These are phyloP conservation scores for Atherinosoma microstoma DNA, from an alignment of 2,797 vertebrate species.

Conservation along the genomic window DNA sequence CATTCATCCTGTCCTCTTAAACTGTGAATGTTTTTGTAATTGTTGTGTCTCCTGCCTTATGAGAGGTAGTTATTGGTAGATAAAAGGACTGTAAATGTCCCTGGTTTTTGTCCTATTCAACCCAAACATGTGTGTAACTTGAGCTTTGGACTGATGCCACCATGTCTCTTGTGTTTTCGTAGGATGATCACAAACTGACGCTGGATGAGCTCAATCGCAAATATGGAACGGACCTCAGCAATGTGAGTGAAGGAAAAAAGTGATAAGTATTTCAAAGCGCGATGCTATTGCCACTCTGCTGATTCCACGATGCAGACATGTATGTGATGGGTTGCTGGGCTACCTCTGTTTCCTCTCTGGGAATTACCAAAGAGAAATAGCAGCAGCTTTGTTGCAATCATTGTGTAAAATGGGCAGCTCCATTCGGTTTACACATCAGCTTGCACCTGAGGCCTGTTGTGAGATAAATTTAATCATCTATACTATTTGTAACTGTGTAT, in stretches of 20 bases:
- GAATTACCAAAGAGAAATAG: no score
- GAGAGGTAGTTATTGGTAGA: slow-evolving; percentile 23
- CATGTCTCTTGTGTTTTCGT: slow-evolving; percentile 43
- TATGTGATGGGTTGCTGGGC: no score
- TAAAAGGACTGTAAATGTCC: slow-evolving; percentile 59
- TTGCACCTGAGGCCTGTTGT: no score
- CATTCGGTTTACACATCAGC: no score
- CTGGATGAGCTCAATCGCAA: slow-evolving; percentile 95
- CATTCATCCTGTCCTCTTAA: neutral
- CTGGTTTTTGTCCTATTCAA: slow-evolving; percentile 3
- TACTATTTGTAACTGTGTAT: no score
- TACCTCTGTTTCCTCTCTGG: no score
- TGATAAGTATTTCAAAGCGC: neutral
- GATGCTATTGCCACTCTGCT: neutral
- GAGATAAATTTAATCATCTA: no score
- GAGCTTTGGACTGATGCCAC: slow-evolving; percentile 35
- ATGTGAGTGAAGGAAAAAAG: slow-evolving; percentile 79
- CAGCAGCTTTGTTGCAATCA: no score
- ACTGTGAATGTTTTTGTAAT: slow-evolving; percentile 3
- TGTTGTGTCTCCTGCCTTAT: slow-evolving; percentile 2
- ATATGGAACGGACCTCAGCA: slow-evolving; percentile 94
- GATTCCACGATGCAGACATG: neutral
- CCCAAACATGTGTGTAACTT: neutral
- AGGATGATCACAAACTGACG: slow-evolving; percentile 97
- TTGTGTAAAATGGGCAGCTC: no score